Conservation (phyloP, 2,113 vertebrate genomes). For the Phrynosoma platyrhinos region DNA sequence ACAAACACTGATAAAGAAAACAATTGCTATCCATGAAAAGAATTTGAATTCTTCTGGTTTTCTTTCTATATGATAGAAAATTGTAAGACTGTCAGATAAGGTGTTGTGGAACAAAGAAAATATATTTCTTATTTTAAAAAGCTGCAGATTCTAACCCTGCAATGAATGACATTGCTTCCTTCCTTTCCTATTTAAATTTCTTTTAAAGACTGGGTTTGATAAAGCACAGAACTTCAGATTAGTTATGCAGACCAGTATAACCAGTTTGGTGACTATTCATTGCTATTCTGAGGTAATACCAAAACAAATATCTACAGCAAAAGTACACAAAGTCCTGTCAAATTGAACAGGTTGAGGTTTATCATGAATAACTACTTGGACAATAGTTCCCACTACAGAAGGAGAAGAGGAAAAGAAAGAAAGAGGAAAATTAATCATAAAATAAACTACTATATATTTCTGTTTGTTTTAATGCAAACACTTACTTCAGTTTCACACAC, state of each 20-base stretch:
- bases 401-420: slow-evolving; percentile 13
- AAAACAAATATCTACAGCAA: slow-evolving; percentile 61
- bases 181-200: slow-evolving; percentile 50
- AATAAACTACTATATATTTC: slow-evolving; percentile 32
- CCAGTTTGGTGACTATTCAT: slow-evolving; percentile 49
- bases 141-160: slow-evolving; percentile 7
- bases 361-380: slow-evolving; percentile 17
- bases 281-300: slow-evolving; percentile 44
- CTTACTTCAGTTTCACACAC: slow-evolving; percentile 21
- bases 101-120: slow-evolving; percentile 1
- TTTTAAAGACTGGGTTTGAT: slow-evolving; percentile 32
- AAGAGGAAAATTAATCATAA: slow-evolving; percentile 39
- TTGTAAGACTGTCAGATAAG: slow-evolving; percentile 3
- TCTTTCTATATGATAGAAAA: slow-evolving; percentile 32
- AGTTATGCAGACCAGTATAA: slow-evolving; percentile 63
- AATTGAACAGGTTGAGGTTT: neutral
- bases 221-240: slow-evolving; percentile 47
- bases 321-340: slow-evolving; percentile 61
- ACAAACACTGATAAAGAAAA: neutral
- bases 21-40: neutral
- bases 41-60: slow-evolving; percentile 6
- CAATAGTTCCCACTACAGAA: slow-evolving; percentile 30
- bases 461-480: slow-evolving; percentile 1
- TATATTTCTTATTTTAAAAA: slow-evolving; percentile 13
- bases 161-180: slow-evolving; percentile 36